Evolutionary conservation across 2,888 invertebrate genomes (phyloP).

Genomic region (Malachius bipustulatus): DNA sequence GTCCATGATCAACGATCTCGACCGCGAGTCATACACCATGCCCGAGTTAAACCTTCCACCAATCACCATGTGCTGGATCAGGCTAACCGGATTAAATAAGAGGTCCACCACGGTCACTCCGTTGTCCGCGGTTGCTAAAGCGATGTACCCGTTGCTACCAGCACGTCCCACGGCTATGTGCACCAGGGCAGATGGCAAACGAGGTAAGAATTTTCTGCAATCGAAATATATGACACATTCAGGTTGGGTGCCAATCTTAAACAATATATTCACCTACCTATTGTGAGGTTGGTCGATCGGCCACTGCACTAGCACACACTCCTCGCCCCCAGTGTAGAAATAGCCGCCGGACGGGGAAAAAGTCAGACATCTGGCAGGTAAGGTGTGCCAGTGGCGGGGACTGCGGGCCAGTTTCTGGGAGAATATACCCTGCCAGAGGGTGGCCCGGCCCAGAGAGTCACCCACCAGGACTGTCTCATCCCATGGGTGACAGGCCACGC

Average conservation of each 20-base stretch:
- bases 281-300: conserved; percentile 39
- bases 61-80: conserved; percentile 58
- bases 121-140: conserved; percentile 60
- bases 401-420: conserved; percentile 31
- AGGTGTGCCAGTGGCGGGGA: conserved; percentile 65
- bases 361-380: conserved; percentile 51
- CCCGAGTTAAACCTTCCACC: conserved; percentile 46
- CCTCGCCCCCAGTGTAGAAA: conserved; percentile 66
- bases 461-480: conserved; percentile 57
- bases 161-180: conserved; percentile 47
- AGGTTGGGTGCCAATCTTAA: no score
- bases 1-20: conserved; percentile 54
- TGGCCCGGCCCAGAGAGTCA: conserved; percentile 50
- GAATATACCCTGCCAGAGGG: conserved; percentile 48
- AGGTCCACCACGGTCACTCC: conserved; percentile 45
- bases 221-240: no score
- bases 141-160: conserved; percentile 48
- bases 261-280: conserved; percentile 14
- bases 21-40: conserved; percentile 49
- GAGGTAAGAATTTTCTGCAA: conserved; percentile 55
- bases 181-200: conserved; percentile 54
- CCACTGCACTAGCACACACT: conserved; percentile 72
- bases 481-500: conserved; percentile 53
- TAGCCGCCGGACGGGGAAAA: conserved; percentile 54
- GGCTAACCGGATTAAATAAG: conserved; percentile 41